Evolutionary conservation across 2,113 vertebrate species (phyloP).

Genomic region (Hippocampus comes): DNA sequence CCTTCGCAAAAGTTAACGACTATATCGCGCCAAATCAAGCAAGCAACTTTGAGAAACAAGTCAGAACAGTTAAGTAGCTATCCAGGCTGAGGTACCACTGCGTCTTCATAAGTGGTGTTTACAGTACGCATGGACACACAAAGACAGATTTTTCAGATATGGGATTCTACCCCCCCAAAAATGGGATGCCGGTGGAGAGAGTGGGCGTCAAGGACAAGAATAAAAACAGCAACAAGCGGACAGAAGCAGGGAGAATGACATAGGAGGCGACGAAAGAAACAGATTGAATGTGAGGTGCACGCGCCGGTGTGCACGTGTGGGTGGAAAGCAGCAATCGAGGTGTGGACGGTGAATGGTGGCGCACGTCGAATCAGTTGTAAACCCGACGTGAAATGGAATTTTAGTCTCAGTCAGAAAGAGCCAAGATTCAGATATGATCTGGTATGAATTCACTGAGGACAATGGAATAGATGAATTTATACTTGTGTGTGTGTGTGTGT

Average conservation of each 20-base stretch:
- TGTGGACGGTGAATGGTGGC: slow-evolving; percentile 58
- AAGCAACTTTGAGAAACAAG: neutral
- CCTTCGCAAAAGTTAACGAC: neutral
- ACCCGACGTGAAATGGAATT: slow-evolving; percentile 70
- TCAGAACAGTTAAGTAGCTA: neutral
- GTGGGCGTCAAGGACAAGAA: slow-evolving; percentile 30
- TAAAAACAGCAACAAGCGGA: slow-evolving; percentile 23
- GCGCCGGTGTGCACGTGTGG: slow-evolving; percentile 2
- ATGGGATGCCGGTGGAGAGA: slow-evolving; percentile 30
- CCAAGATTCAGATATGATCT: slow-evolving; percentile 49
- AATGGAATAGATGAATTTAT: slow-evolving; percentile 20
- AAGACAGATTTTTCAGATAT: slow-evolving; percentile 18
- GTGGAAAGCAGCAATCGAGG: slow-evolving; percentile 10
- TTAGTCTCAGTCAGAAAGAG: slow-evolving; percentile 57
- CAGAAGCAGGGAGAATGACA: slow-evolving; percentile 37
- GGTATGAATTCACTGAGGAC: slow-evolving; percentile 51
- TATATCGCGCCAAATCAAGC: neutral
- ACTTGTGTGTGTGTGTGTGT: neutral
- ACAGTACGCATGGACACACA: neutral
- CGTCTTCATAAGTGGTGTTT: neutral
- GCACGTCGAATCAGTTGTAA: slow-evolving; percentile 69
- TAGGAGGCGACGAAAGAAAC: slow-evolving; percentile 20
- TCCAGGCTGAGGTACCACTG: neutral
- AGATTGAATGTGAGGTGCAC: slow-evolving; percentile 40
- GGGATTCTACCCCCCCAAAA: slow-evolving; percentile 18